Evolutionary conservation across 2,113 vertebrate species (phyloP), one percentile per base, ranked within the genome.

Genomic region (Peromyscus leucopus): DNA sequence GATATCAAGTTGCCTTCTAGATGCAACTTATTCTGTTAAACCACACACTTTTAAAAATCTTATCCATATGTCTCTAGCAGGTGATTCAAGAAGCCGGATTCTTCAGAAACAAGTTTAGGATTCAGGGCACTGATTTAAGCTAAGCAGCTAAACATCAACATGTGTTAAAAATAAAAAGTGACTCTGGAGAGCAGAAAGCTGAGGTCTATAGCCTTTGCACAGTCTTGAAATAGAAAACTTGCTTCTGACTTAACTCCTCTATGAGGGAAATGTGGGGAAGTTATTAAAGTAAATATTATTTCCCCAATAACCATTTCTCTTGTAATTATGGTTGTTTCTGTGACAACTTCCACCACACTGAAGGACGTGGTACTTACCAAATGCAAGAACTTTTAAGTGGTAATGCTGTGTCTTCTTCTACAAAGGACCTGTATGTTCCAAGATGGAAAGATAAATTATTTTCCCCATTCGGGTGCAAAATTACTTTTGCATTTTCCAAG

Each of bases 281-380:
- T 42, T 95, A 91, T 88, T 74, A 91, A 89, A 89, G 85, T 89
- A 93, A 95, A 84, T 82, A 90, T 95, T 96, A 96, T 96, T 39
- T 91, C 59, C 46, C 22, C 15, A 36, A 85, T 92, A 84, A 92
- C 63, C n/a, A 72, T 71, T 46, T 61, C 24, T 93, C 42, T 83
- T 96, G 33, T 94, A 78, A 90, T 93, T 94, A 89, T 78, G 28
- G 22, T 83, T 65, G 82, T 95, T 97, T 96, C 92, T 90, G 93
- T 97, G 95, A 82, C 15, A 33, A 95, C 55, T 69, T 63, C 57
- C 36, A 76, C 94, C 69, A 55, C 33, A 3, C 55, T 89, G 51
- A 46, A 95, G 93, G 90, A 63, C 1, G 72, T 59, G 67, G 82
- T 72, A 71, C 4, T 95, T 79, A 59, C 31, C 63, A 91, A 92